A percentile compares a stretch with the other conserved stretches of the same genome.
Conservation (phyloP, 1,140 invertebrate species). For the Varroa destructor region DNA sequence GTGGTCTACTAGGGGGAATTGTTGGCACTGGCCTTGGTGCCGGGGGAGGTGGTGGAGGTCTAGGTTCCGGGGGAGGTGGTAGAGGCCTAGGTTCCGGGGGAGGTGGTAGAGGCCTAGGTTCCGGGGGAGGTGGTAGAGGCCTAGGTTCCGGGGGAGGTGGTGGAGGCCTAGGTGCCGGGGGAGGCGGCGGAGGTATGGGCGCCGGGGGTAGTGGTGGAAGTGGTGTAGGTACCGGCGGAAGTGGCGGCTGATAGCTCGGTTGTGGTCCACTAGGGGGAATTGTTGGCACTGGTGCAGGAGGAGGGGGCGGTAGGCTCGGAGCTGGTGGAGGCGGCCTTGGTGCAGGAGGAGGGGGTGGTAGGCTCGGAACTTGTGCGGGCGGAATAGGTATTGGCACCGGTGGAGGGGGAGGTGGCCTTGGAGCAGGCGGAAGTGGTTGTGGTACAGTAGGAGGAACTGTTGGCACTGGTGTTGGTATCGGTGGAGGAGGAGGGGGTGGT, state of each 20-base stretch:
- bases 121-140: neutral
- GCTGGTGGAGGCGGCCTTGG: neutral
- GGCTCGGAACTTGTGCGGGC: neutral
- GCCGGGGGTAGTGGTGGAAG: neutral
- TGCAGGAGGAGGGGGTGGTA: too few species aligned
- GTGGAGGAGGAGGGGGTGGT: neutral
- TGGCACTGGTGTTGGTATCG: conserved; percentile 1
- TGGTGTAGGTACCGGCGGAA: neutral
- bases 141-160: neutral
- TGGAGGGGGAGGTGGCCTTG: neutral
- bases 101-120: neutral
- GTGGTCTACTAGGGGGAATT: neutral
- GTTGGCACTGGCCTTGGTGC: neutral
- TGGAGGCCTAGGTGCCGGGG: neutral
- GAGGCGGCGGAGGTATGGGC: neutral
- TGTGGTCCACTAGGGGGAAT: conserved; percentile 1
- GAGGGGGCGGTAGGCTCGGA: neutral
- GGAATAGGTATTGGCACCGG: neutral
- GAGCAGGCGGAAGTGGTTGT: neutral
- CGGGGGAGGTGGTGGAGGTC: neutral
- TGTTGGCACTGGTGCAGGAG: neutral
- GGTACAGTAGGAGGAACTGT: neutral
- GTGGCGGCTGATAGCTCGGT: conserved; percentile 2
- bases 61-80: neutral
- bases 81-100: neutral